A percentile compares a stretch with the other conserved stretches of the same genome.
Conservation (phyloP, 2,797 vertebrate species). For the Zalophus californianus region DNA sequence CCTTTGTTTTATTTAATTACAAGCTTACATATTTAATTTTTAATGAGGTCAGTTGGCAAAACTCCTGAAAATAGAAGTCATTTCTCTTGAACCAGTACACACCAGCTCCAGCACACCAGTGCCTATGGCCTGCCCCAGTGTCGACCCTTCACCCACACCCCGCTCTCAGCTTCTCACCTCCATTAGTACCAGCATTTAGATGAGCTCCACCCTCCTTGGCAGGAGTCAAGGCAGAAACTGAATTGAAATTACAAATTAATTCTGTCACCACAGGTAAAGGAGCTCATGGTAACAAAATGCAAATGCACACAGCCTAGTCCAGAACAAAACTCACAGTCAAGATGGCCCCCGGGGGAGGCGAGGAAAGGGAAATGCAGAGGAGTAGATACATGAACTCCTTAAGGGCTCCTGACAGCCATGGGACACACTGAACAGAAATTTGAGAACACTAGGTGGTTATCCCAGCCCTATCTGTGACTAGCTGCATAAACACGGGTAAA, state of each 20-base stretch:
- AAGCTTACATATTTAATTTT: background rate
- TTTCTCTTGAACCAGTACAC: background rate
- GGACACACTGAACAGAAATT: background rate
- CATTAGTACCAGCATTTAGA: background rate
- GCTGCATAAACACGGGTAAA: background rate
- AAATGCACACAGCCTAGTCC: background rate
- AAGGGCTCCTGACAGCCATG: background rate
- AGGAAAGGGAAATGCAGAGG: background rate
- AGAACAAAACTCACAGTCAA: background rate
- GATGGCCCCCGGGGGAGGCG: too few relatives aligned
- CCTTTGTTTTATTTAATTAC: background rate
- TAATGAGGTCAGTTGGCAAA: background rate
- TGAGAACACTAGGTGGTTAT: background rate
- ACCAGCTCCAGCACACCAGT: background rate
- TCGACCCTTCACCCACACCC: background rate
- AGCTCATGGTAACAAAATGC: background rate
- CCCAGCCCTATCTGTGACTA: background rate
- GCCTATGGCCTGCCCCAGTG: background rate
- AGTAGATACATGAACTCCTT: background rate
- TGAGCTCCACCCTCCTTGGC: background rate
- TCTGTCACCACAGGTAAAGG: background rate
- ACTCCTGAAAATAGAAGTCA: background rate
- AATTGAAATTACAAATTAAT: constrained; percentile 14
- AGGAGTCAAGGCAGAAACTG: constrained; percentile 1
- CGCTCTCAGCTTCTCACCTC: background rate